Evolutionary conservation across 2,888 invertebrate genomes (phyloP).

Genomic region (Toxonevra muliebris): DNA sequence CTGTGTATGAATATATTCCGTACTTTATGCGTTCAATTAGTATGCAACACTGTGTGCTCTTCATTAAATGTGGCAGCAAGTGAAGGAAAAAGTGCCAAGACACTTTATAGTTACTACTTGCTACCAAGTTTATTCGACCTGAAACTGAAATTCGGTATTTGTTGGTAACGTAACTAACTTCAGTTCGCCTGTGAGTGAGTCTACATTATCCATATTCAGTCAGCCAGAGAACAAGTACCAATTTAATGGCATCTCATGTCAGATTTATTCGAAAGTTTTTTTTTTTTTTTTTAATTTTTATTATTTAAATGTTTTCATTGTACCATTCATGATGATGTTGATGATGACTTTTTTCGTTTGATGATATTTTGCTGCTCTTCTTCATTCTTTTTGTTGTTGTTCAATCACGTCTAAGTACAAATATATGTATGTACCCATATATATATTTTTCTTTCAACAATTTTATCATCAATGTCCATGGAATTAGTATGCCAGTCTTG

Average conservation of each 20-base stretch:
- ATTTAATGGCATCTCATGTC: slow-evolving; percentile 53
- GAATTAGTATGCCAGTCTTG: slow-evolving; percentile 45
- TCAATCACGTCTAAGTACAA: slow-evolving; percentile 13
- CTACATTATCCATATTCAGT: neutral
- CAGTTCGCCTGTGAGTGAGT: neutral
- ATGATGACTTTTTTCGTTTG: neutral
- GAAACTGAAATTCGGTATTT: slow-evolving; percentile 14
- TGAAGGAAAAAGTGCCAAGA: slow-evolving; percentile 11
- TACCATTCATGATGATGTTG: neutral
- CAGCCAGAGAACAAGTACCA: slow-evolving; percentile 49
- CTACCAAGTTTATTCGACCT: slow-evolving; percentile 38
- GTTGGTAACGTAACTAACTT: neutral
- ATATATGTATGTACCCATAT: neutral
- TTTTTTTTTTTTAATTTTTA: slow-evolving; percentile 15
- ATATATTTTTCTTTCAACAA: neutral
- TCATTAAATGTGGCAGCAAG: slow-evolving; percentile 27
- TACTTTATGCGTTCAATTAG: slow-evolving; percentile 10
- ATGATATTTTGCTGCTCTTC: slow-evolving; percentile 10
- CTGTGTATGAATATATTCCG: too few species aligned
- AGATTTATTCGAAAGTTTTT: slow-evolving; percentile 33
- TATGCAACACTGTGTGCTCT: slow-evolving; percentile 17
- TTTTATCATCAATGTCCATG: neutral
- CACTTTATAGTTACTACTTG: slow-evolving; percentile 22
- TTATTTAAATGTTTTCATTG: neutral
- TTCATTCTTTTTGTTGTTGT: slow-evolving; percentile 3